These are phyloP conservation scores for Drosophila bifasciata DNA, from an alignment of 1,140 invertebrate genomes.

Conservation along the genomic window DNA sequence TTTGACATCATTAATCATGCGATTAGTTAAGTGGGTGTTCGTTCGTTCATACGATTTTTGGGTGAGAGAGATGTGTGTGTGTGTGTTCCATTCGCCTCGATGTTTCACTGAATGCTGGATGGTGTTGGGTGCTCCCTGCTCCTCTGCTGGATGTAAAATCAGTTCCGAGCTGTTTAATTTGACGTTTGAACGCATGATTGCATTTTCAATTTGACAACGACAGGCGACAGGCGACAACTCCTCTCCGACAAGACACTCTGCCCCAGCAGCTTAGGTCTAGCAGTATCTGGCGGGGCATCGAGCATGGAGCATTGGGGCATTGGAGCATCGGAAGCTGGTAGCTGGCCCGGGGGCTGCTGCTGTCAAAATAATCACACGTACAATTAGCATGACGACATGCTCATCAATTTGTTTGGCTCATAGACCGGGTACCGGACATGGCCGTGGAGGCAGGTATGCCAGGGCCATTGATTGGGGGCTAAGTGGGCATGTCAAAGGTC, in stretches of 20 bases:
- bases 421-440: neutral
- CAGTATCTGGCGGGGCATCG: neutral
- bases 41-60: slow-evolving; percentile 56
- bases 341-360: slow-evolving; percentile 22
- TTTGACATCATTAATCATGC: slow-evolving; percentile 83
- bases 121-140: slow-evolving; percentile 2
- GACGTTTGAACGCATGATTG: slow-evolving; percentile 83
- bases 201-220: slow-evolving; percentile 74
- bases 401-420: slow-evolving; percentile 63
- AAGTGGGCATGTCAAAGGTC: too few relatives aligned
- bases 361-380: slow-evolving; percentile 83
- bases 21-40: slow-evolving; percentile 84
- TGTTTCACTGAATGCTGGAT: neutral
- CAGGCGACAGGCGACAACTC: slow-evolving; percentile 12
- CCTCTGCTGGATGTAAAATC: slow-evolving; percentile 61
- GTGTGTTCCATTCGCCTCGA: slow-evolving; percentile 2
- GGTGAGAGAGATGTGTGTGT: too few relatives aligned
- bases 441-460: neutral
- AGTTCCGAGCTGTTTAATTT: slow-evolving; percentile 83
- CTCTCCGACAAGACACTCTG: neutral
- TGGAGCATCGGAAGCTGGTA: slow-evolving; percentile 20
- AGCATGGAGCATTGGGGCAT: neutral
- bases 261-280: too few relatives aligned
- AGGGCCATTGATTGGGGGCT: slow-evolving; percentile 9
- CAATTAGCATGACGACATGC: slow-evolving; percentile 80